These are phyloP conservation scores for Echinarachnius parma DNA, from an alignment of 53 echinoderm and acorn worm genomes.

Conservation along the genomic window DNA sequence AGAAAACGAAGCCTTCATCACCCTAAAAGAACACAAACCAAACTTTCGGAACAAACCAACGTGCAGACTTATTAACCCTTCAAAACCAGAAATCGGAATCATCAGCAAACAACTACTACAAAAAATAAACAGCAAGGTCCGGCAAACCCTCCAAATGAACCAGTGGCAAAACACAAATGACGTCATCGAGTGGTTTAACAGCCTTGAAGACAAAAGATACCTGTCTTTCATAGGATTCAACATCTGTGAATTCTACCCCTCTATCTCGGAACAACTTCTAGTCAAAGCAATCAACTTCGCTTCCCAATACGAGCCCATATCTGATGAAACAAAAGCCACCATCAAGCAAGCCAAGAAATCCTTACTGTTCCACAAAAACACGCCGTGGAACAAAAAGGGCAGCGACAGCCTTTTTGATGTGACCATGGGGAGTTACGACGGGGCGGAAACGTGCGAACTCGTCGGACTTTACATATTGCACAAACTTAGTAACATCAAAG, in stretches of 20 bases:
- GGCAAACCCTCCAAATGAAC: conserved; percentile 17
- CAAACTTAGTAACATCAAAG: background rate
- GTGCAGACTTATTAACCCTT: conserved; percentile 46
- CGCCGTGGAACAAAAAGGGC: conserved; percentile 35
- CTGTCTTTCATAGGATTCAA: conserved; percentile 44
- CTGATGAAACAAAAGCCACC: background rate
- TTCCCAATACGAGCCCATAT: conserved; percentile 13
- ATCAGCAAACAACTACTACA: conserved; percentile 40
- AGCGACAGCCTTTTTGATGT: conserved; percentile 17
- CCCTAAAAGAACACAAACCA: conserved; percentile 20
- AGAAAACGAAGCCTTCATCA: conserved; percentile 30
- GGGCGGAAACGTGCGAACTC: conserved; percentile 39
- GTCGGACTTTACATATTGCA: conserved; percentile 33
- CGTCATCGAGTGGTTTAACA: conserved; percentile 44
- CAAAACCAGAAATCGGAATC: conserved; percentile 47
- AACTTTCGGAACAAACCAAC: conserved; percentile 33
- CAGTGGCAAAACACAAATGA: conserved; percentile 33
- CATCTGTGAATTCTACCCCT: conserved; percentile 37
- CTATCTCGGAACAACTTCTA: conserved; percentile 34
- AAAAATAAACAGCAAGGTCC: conserved; percentile 33
- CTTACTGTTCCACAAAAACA: conserved; percentile 27
- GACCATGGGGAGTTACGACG: conserved; percentile 47
- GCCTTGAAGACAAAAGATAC: conserved; percentile 26
- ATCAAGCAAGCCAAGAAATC: conserved; percentile 43
- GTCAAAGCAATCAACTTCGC: conserved; percentile 26